phyloP scores from a whole-genome alignment of 2,113 vertebrate genomes.

The Salvator merianae region DNA sequence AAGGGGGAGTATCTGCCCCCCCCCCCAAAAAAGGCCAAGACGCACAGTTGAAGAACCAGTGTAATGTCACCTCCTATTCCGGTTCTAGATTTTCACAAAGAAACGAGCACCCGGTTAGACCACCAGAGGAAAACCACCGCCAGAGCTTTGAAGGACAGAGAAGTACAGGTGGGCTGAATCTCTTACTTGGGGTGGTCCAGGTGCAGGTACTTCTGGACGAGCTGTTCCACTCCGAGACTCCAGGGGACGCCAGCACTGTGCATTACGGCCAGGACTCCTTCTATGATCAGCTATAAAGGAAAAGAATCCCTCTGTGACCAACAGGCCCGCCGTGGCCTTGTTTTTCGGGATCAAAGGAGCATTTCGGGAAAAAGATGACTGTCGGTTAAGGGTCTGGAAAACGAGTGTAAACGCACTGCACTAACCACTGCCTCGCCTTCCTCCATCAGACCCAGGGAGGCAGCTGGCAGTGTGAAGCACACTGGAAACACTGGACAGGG shows the following conservation, averaged over 20 bases:
- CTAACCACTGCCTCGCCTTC: too few species aligned
- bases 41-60: too few species aligned
- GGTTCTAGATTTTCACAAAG: too few species aligned
- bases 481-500: too few species aligned
- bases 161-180: not conserved
- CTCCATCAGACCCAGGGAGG: too few species aligned
- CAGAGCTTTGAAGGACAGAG: not conserved
- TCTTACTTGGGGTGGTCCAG: slow-evolving; percentile 93
- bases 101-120: not conserved
- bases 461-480: too few species aligned
- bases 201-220: slow-evolving; percentile 88
- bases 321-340: not conserved
- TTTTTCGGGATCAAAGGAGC: not conserved
- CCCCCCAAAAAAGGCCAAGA: too few species aligned
- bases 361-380: not conserved
- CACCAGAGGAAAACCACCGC: not conserved
- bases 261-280: slow-evolving; percentile 94
- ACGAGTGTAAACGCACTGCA: too few species aligned
- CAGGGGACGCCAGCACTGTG: slow-evolving; percentile 91
- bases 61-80: too few species aligned
- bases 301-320: not conserved
- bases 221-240: slow-evolving; percentile 87
- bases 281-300: slow-evolving; percentile 85
- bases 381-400: too few species aligned
- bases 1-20: too few species aligned